Evolutionary conservation across 2,797 vertebrate species (phyloP).

Genomic region (Gadopsis marmoratus): DNA sequence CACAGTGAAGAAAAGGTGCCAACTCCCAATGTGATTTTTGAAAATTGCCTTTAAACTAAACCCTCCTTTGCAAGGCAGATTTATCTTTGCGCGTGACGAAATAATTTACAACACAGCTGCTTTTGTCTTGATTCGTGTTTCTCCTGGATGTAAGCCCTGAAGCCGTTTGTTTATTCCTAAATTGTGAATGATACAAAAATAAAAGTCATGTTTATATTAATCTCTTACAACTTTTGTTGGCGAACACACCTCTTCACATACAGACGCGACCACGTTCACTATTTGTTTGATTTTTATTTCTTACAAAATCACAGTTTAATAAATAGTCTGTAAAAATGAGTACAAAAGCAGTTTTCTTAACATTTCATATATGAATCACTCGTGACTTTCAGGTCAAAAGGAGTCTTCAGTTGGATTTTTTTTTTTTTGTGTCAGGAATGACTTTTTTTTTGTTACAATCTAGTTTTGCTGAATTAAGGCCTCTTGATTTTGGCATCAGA

Average conservation of each 20-base stretch:
- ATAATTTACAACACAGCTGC: conserved; percentile 58
- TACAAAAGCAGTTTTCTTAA: conserved; percentile 86
- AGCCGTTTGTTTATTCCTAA: conserved; percentile 73
- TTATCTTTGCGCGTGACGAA: conserved; percentile 32
- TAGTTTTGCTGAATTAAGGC: conserved; percentile 89
- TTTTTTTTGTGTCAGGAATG: conserved; percentile 68
- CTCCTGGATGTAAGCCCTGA: conserved; percentile 70
- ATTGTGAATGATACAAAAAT: conserved; percentile 68
- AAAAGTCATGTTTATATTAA: conserved; percentile 79
- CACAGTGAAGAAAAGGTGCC: conserved; percentile 48
- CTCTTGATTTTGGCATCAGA: conserved; percentile 89
- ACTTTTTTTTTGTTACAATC: conserved; percentile 82
- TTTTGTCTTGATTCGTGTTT: conserved; percentile 66
- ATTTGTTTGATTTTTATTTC: conserved; percentile 79
- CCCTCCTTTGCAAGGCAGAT: conserved; percentile 46
- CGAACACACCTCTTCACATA: background rate
- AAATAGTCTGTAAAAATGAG: conserved; percentile 91
- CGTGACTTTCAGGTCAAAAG: conserved; percentile 81
- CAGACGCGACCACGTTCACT: conserved; percentile 19
- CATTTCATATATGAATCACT: conserved; percentile 86
- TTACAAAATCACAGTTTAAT: conserved; percentile 91
- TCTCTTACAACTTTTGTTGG: background rate
- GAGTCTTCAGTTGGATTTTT: conserved; percentile 79
- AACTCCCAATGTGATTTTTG: conserved; percentile 28
- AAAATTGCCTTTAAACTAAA: conserved; percentile 30